A percentile compares a stretch with the other conserved stretches of the same genome.
phyloP scores from a whole-genome alignment of 2,113 vertebrate species.

The Leptobrachium ailaonicum region DNA sequence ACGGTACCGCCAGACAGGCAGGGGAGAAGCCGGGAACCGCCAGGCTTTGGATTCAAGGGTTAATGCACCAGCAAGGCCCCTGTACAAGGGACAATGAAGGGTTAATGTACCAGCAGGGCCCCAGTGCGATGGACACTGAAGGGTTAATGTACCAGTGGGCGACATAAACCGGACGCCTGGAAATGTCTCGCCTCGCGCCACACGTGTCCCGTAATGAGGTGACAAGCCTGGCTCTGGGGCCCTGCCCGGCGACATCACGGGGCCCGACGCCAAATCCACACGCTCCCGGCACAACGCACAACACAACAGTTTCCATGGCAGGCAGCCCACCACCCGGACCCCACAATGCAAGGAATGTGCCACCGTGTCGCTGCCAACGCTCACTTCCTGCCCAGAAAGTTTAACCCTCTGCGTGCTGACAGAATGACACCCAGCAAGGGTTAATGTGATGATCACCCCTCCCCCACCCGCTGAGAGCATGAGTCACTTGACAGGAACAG shows the following conservation, averaged over 20 bases:
- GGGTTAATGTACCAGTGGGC: not conserved
- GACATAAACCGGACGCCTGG: not conserved
- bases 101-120: not conserved
- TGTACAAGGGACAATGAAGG: too few species aligned
- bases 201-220: constrained; percentile 6
- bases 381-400: not conserved
- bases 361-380: not conserved
- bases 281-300: not conserved
- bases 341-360: not conserved
- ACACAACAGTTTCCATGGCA: constrained; percentile 16
- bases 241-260: not conserved
- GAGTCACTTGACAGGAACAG: constrained; percentile 14
- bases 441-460: not conserved
- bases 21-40: too few species aligned
- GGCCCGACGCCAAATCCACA: not conserved
- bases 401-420: not conserved
- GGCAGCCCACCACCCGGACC: not conserved
- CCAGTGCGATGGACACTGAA: not conserved
- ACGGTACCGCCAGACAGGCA: too few species aligned
- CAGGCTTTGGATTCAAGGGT: too few species aligned
- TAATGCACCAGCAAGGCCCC: too few species aligned
- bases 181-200: constrained; percentile 15
- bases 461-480: not conserved
- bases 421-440: not conserved
- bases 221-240: not conserved